These are phyloP conservation scores for Acipenser transmontanus DNA, from an alignment of 2,797 vertebrate genomes.

Conservation along the genomic window DNA sequence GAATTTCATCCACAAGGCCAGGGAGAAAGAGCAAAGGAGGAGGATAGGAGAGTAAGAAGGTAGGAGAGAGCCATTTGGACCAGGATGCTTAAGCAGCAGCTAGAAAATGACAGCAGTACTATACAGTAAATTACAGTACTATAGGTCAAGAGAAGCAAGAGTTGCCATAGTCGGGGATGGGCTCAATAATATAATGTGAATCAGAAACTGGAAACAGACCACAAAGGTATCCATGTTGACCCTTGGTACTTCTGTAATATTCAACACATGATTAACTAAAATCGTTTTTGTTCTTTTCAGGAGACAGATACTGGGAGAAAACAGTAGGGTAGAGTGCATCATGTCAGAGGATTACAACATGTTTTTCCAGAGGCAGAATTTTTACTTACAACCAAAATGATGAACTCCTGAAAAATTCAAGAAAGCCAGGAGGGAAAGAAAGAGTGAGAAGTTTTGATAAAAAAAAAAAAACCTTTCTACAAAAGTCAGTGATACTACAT, in stretches of 20 bases:
- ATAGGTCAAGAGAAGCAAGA: not conserved
- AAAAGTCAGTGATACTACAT: too few species aligned
- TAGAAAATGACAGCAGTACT: slow-evolving; percentile 11
- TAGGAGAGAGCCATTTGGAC: slow-evolving; percentile 22
- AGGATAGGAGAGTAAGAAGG: slow-evolving; percentile 13
- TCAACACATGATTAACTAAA: too few species aligned
- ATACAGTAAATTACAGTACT: not conserved
- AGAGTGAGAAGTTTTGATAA: slow-evolving; percentile 46
- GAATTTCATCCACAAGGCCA: slow-evolving; percentile 89
- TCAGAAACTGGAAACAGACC: too few species aligned
- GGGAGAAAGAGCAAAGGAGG: slow-evolving; percentile 57
- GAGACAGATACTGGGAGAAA: slow-evolving; percentile 23
- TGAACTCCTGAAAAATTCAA: slow-evolving; percentile 91
- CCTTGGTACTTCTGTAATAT: too few species aligned
- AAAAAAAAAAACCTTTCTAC: not conserved
- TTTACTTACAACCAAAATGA: slow-evolving; percentile 95
- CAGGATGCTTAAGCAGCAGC: slow-evolving; percentile 22
- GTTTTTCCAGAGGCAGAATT: slow-evolving; percentile 54
- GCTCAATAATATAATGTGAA: too few species aligned
- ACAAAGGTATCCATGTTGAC: too few species aligned
- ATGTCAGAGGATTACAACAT: slow-evolving; percentile 43
- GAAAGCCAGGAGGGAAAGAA: slow-evolving; percentile 77
- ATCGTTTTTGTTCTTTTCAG: slow-evolving; percentile 1
- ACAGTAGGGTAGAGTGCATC: slow-evolving; percentile 44
- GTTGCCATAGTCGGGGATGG: not conserved